These are phyloP conservation scores for Rhinogobius similis DNA, from an alignment of 2,113 vertebrate species.

Conservation along the genomic window DNA sequence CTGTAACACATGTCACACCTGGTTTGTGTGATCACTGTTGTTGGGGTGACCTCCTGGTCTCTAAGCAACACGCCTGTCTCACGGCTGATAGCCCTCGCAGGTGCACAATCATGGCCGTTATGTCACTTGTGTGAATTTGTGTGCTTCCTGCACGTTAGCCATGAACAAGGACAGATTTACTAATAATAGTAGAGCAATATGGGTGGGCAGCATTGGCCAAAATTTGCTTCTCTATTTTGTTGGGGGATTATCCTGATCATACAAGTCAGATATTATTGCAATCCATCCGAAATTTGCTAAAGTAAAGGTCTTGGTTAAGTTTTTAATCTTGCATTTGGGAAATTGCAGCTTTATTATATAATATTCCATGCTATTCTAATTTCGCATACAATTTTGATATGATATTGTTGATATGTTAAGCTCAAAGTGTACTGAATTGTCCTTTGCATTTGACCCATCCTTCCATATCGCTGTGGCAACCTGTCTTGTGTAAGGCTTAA, in stretches of 20 bases:
- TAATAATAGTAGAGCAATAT: too few species aligned
- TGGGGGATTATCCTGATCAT: neutral
- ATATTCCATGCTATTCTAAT: neutral
- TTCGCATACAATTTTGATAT: too few species aligned
- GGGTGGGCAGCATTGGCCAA: neutral
- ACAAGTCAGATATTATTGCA: too few species aligned
- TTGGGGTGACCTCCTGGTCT: conserved; percentile 65
- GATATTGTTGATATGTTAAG: neutral
- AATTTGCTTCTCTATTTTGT: neutral
- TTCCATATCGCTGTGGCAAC: too few species aligned
- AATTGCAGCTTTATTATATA: neutral
- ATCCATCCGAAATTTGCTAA: neutral
- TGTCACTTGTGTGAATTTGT: neutral
- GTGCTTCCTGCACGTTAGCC: neutral
- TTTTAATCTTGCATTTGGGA: neutral
- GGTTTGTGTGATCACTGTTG: conserved; percentile 70
- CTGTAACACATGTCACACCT: conserved; percentile 73
- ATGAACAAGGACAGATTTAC: neutral
- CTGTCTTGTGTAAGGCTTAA: too few species aligned
- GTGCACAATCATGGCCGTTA: conserved; percentile 1
- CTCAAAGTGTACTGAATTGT: too few species aligned
- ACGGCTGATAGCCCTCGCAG: conserved; percentile 43
- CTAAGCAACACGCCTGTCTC: conserved; percentile 60
- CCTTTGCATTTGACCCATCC: neutral
- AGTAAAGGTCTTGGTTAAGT: neutral